Base-by-base conservation (phyloP, 1,140 invertebrate species). In the Drosophila orosa region DNA sequence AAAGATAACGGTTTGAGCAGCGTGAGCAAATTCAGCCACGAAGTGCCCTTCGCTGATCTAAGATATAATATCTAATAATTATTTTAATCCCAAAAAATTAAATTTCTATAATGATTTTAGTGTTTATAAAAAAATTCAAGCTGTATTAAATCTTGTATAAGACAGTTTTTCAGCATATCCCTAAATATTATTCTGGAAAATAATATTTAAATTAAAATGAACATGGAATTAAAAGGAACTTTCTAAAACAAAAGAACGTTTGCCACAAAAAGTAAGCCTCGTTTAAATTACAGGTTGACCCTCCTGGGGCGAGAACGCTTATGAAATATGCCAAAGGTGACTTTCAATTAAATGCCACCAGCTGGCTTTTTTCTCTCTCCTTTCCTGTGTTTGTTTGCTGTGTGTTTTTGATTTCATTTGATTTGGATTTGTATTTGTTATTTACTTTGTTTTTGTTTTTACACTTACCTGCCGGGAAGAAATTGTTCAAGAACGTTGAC, bases 401-500 rank as follows among this genome's bases (percentile, higher is more conserved):
- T 50, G 47, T 58, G 24, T 57, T 27, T 65, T 55, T 77, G 50
- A 59, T 48, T 54, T 35, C 31, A 13, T 75, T 44, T 42, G 50
- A 33, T 67, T 56, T 48, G 42, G 31, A 31, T 68, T 56, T 74
- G 52, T 47, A 31, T 68, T 56, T 74, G 52, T 47, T 61, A 44
- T 77, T 62, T 45, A 27, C 55, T 74, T 78, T 52, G 42, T n/a
- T 59, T 77, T 77, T 63, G 35, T 50, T 74, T 74, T 10, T 37
- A 15, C 40, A 80, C 90, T 91, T 82, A 91, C 90, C 90, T 91
- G 90, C 90, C 74, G 90, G 90, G 67, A 91, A 91, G 69, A 91
- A 91, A 86, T 91, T 91, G 80, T 91, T 91, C 72, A 91, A 91
- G 80, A 91, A 91, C 80, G 90, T 91, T 91, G 90, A 91, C 90